Evolutionary conservation across 2,888 invertebrate species (phyloP), one percentile per base, ranked within the genome.

Genomic region (Drosophila antonietae): DNA sequence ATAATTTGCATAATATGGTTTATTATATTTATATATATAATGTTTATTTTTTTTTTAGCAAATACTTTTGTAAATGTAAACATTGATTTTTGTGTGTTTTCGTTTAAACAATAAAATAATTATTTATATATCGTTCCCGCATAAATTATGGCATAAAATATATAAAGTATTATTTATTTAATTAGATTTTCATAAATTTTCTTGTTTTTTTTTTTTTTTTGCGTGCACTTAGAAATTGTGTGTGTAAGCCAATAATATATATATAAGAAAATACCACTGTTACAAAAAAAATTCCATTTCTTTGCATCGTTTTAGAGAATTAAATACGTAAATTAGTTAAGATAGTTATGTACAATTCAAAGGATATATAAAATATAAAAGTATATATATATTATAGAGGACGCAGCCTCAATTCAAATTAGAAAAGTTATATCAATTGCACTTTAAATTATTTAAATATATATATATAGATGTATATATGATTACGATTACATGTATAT

Each of bases 31-130:
- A 61, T 70, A 63, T 75, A 58, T 75, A 60, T 64, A 60, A 31
- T 20, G 20, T 20, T 20, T 20, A n/a, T n/a, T 2, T n/a, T n/a
- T 51, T 51, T 84, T 79, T 83, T 75, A 82, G 72, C 82, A 84
- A 86, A 84, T 84, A 84, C 86, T 84, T 83, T 86, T 83, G 83
- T 84, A 83, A 81, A 81, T 83, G 72, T 84, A 83, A 83, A 85
- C 76, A 80, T 83, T 81, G 69, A 78, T 73, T 72, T 74, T 83
- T 53, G 20, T 37, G 43, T 57, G 59, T 72, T 65, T 64, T 69
- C 66, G 67, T 73, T 79, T 78, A 84, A 73, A 84, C 82, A 82
- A 73, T 75, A 83, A 76, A 81, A 76, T 76, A 73, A 78, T 80
- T 75, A 75, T 71, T 77, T 70, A 57, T 76, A 75, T 81, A 80